Evolutionary conservation across 1,140 invertebrate species (phyloP).

Genomic region (Chlorops oryzae): DNA sequence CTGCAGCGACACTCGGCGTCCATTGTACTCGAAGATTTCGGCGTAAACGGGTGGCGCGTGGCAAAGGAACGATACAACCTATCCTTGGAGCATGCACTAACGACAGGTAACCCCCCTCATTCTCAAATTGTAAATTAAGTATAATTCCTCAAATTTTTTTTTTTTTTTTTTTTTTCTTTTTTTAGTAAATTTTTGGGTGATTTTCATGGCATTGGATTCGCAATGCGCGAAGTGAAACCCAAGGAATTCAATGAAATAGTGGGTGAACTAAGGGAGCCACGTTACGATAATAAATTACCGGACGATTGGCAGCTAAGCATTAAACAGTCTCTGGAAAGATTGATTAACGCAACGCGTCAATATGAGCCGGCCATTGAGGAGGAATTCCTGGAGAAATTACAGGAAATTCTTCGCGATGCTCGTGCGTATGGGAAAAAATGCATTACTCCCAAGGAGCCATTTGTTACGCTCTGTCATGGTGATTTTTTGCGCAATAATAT

Average conservation of each 20-base stretch:
- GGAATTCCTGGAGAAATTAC: slow-evolving; percentile 24
- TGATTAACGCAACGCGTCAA: slow-evolving; percentile 6
- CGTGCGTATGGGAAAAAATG: slow-evolving; percentile 20
- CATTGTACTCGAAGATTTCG: slow-evolving; percentile 32
- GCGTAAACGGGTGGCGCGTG: slow-evolving; percentile 26
- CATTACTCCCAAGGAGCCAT: slow-evolving; percentile 31
- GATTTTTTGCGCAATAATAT: slow-evolving; percentile 45
- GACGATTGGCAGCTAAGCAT: slow-evolving; percentile 16
- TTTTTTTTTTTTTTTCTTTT: slow-evolving; percentile 1
- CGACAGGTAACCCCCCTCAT: too few relatives aligned
- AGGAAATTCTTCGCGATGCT: slow-evolving; percentile 16
- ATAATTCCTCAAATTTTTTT: too few relatives aligned
- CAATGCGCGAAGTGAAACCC: slow-evolving; percentile 25
- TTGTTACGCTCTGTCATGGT: slow-evolving; percentile 38
- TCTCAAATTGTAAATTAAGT: too few relatives aligned
- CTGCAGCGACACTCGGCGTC: slow-evolving; percentile 17
- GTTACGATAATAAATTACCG: slow-evolving; percentile 16
- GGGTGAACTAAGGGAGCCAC: slow-evolving; percentile 22
- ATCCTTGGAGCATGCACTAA: slow-evolving; percentile 18
- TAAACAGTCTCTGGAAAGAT: slow-evolving; percentile 12
- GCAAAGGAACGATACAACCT: slow-evolving; percentile 24
- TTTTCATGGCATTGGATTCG: slow-evolving; percentile 38
- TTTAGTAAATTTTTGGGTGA: slow-evolving; percentile 29
- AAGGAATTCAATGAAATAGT: slow-evolving; percentile 23
- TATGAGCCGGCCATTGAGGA: slow-evolving; percentile 26